Base-by-base conservation (phyloP, 2,113 vertebrate genomes). In the Ammodytes dubius region DNA sequence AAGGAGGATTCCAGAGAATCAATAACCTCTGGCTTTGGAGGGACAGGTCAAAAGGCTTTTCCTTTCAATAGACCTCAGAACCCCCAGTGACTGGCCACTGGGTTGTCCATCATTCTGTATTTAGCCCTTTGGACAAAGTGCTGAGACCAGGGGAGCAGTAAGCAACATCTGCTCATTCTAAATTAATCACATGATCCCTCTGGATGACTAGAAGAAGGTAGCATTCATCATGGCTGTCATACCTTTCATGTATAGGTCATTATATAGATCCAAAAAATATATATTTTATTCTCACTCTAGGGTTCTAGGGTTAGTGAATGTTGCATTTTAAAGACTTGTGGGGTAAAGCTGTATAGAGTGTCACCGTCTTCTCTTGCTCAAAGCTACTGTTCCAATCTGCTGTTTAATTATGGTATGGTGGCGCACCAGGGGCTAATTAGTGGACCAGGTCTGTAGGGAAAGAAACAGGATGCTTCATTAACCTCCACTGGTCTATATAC, bases 351-450 rank as follows among this genome's bases (percentile, higher is more conserved):
- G 47, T 60, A 50, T 47, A 19, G 10, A 76, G 60, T 59, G 74
- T 40, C 45, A 69, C 10, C 46, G 64, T 52, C 45, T 58, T 77
- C 71, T 85, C 63, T 66, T 76, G 61, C 77, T 70, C 69, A 73
- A 58, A 53, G n/a, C 49, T 54, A 37, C 43, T 68, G 70, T 67
- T 73, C 60, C 73, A 87, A 49, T 79, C 74, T 70, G 77, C 43
- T 49, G 27, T 79, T 83, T 87, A 92, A 90, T 93, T 91, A 93
- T 82, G 77, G 82, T 65, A 83, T 68, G 65, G 71, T 80, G 71
- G 76, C 68, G 89, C 77, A 86, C 76, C 50, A 49, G 90, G 64
- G 87, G 80, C 85, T 94, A 94, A 95, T 94, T 91, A 93, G 88
- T 56, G 46, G 72, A 78, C 63, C 85, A 89, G 74, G 84, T 84